phyloP scores from a whole-genome alignment of 2,797 vertebrate genomes.

The Dendrocincla tyrannina region DNA sequence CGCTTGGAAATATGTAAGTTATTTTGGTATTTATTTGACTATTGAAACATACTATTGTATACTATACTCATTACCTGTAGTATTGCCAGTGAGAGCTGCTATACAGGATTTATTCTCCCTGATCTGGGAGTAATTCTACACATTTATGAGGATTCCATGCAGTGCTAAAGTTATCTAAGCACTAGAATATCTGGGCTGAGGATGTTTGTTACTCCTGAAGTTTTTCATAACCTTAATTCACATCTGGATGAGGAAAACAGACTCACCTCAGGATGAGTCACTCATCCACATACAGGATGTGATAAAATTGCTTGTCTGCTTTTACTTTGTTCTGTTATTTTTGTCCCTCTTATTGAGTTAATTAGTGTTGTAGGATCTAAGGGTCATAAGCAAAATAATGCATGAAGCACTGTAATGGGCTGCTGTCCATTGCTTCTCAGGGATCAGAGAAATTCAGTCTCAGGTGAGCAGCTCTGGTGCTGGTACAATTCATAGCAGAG shows the following conservation, averaged over 20 bases:
- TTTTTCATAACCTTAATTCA: neutral
- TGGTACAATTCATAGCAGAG: neutral
- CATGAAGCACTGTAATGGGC: neutral
- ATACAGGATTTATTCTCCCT: neutral
- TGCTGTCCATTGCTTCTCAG: neutral
- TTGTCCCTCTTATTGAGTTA: neutral
- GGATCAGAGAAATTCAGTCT: neutral
- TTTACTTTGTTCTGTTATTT: neutral
- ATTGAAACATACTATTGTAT: neutral
- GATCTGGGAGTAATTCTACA: neutral
- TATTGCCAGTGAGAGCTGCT: neutral
- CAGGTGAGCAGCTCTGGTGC: neutral
- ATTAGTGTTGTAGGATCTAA: neutral
- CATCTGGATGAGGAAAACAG: neutral
- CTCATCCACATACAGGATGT: neutral
- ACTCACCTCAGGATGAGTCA: conserved; percentile 12
- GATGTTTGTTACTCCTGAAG: neutral
- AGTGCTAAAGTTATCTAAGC: neutral
- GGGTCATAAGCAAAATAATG: neutral
- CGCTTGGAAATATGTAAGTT: neutral
- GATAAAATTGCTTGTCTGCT: neutral
- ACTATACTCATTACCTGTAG: neutral
- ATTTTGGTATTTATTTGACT: neutral
- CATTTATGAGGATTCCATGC: neutral
- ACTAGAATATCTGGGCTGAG: neutral